A percentile compares a stretch with the other conserved stretches of the same genome.
Evolutionary conservation across 2,888 invertebrate species (phyloP).

Genomic region (Drosophila diplacantha): DNA sequence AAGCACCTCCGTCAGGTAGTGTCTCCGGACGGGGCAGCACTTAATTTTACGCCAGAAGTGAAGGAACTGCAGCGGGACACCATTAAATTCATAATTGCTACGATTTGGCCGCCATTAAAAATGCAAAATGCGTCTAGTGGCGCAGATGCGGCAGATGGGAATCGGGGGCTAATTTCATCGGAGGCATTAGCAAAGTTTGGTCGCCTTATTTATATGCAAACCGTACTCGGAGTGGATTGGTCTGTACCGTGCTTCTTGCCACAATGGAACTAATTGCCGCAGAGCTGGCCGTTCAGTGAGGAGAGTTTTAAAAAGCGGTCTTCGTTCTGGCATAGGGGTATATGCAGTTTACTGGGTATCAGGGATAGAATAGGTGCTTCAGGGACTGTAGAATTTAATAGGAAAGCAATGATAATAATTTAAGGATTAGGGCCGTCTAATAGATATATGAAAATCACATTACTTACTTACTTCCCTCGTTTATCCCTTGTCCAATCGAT

Average conservation of each 20-base stretch:
- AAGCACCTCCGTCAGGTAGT: slow-evolving; percentile 16
- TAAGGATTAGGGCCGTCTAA: no score
- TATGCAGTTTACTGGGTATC: background rate
- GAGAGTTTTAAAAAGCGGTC: slow-evolving; percentile 4
- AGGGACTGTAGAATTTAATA: background rate
- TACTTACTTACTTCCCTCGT: fast-evolving
- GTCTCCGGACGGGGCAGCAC: background rate
- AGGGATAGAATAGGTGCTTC: background rate
- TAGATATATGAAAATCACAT: no score
- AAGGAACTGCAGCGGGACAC: slow-evolving; percentile 14
- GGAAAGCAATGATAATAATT: background rate
- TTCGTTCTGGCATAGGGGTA: background rate
- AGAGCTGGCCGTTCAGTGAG: slow-evolving; percentile 2
- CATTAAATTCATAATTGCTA: slow-evolving; percentile 43
- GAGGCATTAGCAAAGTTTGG: slow-evolving; percentile 49
- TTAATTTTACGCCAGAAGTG: slow-evolving; percentile 14
- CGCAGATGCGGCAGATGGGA: slow-evolving; percentile 21
- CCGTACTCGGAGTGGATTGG: slow-evolving; percentile 11
- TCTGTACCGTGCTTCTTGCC: slow-evolving; percentile 11
- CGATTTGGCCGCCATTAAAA: slow-evolving; percentile 49
- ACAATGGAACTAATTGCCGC: slow-evolving; percentile 58
- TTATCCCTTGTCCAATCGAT: background rate
- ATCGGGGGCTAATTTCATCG: slow-evolving; percentile 47
- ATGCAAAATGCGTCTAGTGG: slow-evolving; percentile 52
- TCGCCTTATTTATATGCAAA: slow-evolving; percentile 54